phyloP scores from a whole-genome alignment of 2,113 vertebrate species.

The Lampris megalopsis region DNA sequence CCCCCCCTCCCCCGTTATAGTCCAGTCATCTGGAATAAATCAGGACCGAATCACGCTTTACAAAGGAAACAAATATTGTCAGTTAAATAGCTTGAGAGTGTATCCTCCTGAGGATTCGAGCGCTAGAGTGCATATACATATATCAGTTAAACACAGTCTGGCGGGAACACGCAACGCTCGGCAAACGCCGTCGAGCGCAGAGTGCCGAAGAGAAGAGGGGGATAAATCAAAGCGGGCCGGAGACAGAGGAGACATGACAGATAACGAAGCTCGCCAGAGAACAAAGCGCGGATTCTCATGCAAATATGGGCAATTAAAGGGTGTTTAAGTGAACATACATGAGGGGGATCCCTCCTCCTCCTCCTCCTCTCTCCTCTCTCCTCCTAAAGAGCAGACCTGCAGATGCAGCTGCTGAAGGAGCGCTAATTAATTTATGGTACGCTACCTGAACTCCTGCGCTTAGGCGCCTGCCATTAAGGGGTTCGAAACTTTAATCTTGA shows the following conservation, averaged over 20 bases:
- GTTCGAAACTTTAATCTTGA: no score
- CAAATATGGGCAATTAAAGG: constrained; percentile 21
- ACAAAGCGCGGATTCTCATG: constrained; percentile 9
- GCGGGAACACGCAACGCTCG: constrained; percentile 33
- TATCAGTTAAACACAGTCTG: constrained; percentile 44
- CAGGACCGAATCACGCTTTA: constrained; percentile 51
- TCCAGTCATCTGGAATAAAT: constrained; percentile 33
- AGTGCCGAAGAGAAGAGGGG: constrained; percentile 19
- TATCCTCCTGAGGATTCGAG: constrained; percentile 43
- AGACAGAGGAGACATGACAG: constrained; percentile 14
- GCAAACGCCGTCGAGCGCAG: constrained; percentile 12
- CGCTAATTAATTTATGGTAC: no score
- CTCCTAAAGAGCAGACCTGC: constrained; percentile 9
- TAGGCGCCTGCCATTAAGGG: no score
- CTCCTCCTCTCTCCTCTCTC: neutral
- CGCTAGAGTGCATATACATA: constrained; percentile 46
- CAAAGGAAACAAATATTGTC: constrained; percentile 38
- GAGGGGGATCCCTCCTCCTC: no score
- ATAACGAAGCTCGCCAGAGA: neutral
- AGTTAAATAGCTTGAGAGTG: constrained; percentile 40
- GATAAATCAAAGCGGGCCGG: constrained; percentile 5
- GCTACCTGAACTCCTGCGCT: no score
- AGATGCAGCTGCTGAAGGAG: neutral
- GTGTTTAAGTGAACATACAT: neutral
- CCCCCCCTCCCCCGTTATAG: constrained; percentile 45